Conservation (phyloP, 1,140 invertebrate species). For the Lasioglossum baleicum region DNA sequence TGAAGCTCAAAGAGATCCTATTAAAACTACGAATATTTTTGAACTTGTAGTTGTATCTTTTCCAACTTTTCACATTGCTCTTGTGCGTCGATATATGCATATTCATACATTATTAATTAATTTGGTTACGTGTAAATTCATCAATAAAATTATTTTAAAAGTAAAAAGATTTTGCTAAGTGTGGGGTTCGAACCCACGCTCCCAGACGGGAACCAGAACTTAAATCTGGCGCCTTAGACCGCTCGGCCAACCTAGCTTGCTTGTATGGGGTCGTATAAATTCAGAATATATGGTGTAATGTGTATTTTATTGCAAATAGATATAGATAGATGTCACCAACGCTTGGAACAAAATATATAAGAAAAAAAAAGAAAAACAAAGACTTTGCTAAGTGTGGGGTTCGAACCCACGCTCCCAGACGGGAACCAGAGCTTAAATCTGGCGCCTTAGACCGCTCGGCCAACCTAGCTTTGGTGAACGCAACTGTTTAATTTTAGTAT, state of each 20-base stretch:
- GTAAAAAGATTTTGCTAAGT: conserved; percentile 78
- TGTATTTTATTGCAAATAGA: background rate
- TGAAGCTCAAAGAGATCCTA: too few relatives aligned
- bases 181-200: conserved; percentile 83
- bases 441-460: conserved; percentile 82
- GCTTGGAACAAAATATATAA: background rate
- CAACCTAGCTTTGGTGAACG: conserved; percentile 80
- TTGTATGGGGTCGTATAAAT: conserved; percentile 82
- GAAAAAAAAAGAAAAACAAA: conserved; percentile 62
- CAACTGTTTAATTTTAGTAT: conserved; percentile 81
- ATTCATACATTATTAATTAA: background rate
- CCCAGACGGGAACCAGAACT: conserved; percentile 63
- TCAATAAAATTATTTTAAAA: conserved; percentile 16
- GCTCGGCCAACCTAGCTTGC: conserved; percentile 38
- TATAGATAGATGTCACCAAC: background rate
- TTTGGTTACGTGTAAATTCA: background rate
- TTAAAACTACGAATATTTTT: too few relatives aligned
- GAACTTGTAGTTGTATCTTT: too few relatives aligned
- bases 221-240: conserved; percentile 5
- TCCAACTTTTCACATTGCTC: too few relatives aligned
- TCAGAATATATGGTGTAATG: conserved; percentile 65
- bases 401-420: conserved; percentile 82
- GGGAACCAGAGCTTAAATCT: conserved; percentile 83
- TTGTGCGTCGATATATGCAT: background rate
- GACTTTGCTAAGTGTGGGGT: conserved; percentile 80